A percentile compares a stretch with the other conserved stretches of the same genome.
These are phyloP conservation scores for Eupsittula cactorum DNA, from an alignment of 2,113 vertebrate genomes.

Conservation along the genomic window DNA sequence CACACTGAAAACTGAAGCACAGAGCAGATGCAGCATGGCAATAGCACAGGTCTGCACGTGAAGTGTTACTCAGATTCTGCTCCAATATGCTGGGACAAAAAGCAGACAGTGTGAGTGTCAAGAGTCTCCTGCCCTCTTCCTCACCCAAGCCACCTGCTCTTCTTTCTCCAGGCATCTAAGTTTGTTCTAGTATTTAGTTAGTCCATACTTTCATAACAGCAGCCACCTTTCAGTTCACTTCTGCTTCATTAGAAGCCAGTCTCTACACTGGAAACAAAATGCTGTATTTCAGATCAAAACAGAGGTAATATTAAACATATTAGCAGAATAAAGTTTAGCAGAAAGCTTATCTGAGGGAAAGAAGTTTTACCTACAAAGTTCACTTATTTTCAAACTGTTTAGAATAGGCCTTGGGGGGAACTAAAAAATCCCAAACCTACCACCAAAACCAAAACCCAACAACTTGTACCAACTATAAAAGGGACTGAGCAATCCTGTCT, in stretches of 20 bases:
- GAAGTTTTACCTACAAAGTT: background rate
- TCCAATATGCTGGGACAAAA: background rate
- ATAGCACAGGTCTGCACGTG: background rate
- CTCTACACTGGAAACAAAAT: background rate
- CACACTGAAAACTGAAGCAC: background rate
- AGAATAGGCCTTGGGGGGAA: background rate
- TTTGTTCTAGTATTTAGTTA: background rate
- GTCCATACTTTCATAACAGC: background rate
- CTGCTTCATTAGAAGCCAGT: background rate
- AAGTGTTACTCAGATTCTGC: background rate
- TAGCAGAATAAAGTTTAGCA: background rate
- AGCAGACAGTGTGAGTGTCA: background rate
- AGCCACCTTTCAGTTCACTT: background rate
- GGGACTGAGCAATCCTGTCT: background rate
- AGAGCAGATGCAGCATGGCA: background rate
- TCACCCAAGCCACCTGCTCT: background rate
- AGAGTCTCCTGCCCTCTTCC: background rate
- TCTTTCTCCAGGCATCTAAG: background rate
- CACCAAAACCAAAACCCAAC: background rate
- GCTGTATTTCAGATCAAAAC: background rate
- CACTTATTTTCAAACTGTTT: background rate
- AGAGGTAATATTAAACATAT: background rate
- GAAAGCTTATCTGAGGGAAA: background rate
- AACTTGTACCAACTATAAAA: background rate
- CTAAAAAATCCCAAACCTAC: background rate